phyloP scores from a whole-genome alignment of 2,797 vertebrate genomes.

The Cyclura pinguis region DNA sequence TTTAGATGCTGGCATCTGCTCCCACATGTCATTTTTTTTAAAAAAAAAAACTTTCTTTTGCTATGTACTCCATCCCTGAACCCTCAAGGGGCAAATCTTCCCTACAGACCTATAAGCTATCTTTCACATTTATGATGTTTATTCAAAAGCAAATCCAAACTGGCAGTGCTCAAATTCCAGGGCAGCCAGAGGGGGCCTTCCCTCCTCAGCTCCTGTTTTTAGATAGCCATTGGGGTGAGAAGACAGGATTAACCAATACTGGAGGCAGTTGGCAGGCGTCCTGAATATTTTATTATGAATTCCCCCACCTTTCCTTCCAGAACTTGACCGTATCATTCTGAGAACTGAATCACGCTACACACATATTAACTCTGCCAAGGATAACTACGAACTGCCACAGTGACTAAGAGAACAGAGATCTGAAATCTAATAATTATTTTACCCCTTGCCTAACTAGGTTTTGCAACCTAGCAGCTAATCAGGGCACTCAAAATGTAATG shows the following conservation, averaged over 20 bases:
- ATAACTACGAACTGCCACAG: not conserved
- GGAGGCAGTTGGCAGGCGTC: not conserved
- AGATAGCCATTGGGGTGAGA: too few species aligned
- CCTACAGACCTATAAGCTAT: not conserved
- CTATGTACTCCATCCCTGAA: not conserved
- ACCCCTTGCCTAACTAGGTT: not conserved
- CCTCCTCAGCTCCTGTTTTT: not conserved
- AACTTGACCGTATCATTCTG: not conserved
- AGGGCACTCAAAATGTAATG: too few species aligned
- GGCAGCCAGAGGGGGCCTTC: not conserved
- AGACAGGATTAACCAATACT: not conserved
- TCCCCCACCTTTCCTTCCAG: not conserved
- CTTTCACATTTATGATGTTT: not conserved
- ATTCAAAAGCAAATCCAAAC: not conserved
- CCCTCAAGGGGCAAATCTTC: too few species aligned
- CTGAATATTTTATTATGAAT: not conserved
- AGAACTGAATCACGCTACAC: not conserved
- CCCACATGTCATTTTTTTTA: not conserved
- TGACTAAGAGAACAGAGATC: not conserved
- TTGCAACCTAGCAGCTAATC: not conserved
- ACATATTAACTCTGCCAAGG: not conserved
- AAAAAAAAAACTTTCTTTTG: too few species aligned
- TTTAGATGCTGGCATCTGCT: too few species aligned
- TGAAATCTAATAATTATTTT: slow-evolving; percentile 12
- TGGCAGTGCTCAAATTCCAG: not conserved